Conservation (phyloP, 2,113 vertebrate genomes). For the Etheostoma cragini region DNA sequence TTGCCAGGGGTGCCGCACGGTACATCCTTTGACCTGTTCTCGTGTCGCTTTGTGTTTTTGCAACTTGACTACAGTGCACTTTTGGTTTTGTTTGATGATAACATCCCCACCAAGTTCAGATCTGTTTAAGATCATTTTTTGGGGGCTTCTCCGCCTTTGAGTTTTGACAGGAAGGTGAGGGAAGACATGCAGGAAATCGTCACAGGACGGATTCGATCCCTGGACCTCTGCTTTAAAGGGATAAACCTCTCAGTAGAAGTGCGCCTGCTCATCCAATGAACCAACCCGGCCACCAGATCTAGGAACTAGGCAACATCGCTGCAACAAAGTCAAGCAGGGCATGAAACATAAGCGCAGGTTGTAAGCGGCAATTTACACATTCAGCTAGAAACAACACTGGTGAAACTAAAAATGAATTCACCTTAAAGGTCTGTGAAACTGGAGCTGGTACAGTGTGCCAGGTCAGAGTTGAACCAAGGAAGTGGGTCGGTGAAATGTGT, state of each 20-base stretch:
- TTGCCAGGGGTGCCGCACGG: conserved; percentile 57
- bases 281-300: too few species aligned
- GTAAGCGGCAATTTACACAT: not conserved
- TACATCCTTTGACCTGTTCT: conserved; percentile 30
- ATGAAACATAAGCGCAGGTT: not conserved
- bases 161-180: too few species aligned
- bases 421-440: not conserved
- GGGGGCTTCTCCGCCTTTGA: too few species aligned
- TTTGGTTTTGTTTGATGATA: too few species aligned
- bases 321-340: not conserved
- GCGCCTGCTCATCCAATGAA: too few species aligned
- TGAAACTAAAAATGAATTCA: not conserved
- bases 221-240: too few species aligned
- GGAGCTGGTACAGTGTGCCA: not conserved
- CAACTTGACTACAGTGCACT: not conserved
- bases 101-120: too few species aligned
- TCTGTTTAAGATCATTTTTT: too few species aligned
- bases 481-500: not conserved
- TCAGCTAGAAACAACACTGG: not conserved
- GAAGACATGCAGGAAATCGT: too few species aligned
- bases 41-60: not conserved
- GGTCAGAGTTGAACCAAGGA: not conserved
- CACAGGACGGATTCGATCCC: too few species aligned
- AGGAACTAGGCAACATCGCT: not conserved
- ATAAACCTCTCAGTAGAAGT: too few species aligned